A percentile compares a stretch with the other conserved stretches of the same genome.
Evolutionary conservation across 2,113 vertebrate species (phyloP).

Genomic region (Poecile atricapillus): DNA sequence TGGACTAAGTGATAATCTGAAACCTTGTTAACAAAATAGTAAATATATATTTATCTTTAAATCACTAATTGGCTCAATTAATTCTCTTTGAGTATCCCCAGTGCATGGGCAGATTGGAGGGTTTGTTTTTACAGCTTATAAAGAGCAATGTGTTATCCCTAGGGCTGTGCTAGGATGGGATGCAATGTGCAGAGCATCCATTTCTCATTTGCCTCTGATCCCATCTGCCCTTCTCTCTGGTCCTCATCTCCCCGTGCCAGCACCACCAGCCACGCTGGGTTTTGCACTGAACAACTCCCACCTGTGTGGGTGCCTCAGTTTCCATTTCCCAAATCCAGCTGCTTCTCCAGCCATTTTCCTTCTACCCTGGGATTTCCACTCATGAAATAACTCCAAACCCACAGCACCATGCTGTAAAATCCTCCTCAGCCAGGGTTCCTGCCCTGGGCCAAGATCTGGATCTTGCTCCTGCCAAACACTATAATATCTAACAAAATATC

Average conservation of each 20-base stretch:
- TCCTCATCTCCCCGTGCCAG: background rate
- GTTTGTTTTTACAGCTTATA: background rate
- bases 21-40: background rate
- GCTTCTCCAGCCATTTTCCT: background rate
- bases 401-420: background rate
- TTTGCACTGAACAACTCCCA: background rate
- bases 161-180: rapidly evolving
- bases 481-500: background rate
- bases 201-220: background rate
- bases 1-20: background rate
- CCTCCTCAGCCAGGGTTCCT: background rate
- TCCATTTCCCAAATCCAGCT: background rate
- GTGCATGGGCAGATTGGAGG: rapidly evolving
- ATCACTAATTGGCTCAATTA: background rate
- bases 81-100: background rate
- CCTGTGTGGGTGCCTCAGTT: background rate
- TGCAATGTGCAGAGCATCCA: background rate
- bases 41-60: background rate
- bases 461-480: background rate
- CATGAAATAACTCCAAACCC: background rate
- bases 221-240: background rate
- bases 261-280: background rate
- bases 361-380: background rate
- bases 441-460: background rate
- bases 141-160: background rate